These are phyloP conservation scores for Tauraco erythrolophus DNA, from an alignment of 2,113 vertebrate genomes.

Conservation along the genomic window DNA sequence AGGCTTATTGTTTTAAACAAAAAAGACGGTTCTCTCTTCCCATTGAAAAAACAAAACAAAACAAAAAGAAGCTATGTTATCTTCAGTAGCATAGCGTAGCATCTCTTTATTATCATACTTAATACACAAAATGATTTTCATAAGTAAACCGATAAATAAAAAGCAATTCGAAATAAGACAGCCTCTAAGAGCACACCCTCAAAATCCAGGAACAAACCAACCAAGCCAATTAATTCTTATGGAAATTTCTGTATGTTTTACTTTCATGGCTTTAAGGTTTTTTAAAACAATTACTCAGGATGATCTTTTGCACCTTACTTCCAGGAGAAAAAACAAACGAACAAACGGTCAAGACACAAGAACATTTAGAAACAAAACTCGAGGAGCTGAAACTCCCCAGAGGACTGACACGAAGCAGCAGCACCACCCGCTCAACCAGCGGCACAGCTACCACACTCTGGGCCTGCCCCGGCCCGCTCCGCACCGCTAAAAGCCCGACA, in stretches of 20 bases:
- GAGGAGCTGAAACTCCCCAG: too few species aligned
- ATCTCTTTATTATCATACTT: neutral
- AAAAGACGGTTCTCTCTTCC: accelerated
- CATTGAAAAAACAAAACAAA: accelerated
- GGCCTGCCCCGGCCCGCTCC: neutral
- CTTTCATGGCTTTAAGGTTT: accelerated
- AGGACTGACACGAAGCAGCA: too few species aligned
- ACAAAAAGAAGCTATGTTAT: neutral
- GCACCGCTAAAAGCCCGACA: neutral
- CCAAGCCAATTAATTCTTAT: accelerated
- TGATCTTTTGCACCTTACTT: neutral
- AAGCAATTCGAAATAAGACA: neutral
- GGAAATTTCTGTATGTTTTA: accelerated
- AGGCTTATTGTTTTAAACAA: neutral
- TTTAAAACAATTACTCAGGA: neutral
- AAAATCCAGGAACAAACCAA: neutral
- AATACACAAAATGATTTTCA: neutral
- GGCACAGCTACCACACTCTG: accelerated
- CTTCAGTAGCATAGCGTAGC: neutral
- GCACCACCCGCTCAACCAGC: neutral
- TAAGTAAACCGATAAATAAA: neutral
- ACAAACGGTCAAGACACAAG: accelerated
- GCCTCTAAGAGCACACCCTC: too few species aligned
- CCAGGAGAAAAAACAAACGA: too few species aligned
- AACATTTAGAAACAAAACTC: accelerated